phyloP scores from a whole-genome alignment of 2,888 invertebrate genomes.

The Dicranocentrus wangi region DNA sequence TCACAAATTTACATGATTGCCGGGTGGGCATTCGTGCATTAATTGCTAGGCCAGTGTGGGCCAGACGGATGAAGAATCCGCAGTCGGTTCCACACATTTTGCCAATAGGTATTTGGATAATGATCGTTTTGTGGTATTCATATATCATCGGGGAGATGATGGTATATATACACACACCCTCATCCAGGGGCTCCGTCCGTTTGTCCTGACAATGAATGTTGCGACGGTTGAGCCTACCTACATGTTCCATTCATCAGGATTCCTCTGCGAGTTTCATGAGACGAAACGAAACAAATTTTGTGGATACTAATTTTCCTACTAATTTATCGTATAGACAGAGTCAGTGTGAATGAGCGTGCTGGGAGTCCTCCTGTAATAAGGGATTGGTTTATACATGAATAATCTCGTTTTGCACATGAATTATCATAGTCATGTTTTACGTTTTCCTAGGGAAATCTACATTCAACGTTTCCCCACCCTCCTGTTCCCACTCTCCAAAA shows the following conservation, averaged over 20 bases:
- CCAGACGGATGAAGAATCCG: too few relatives aligned
- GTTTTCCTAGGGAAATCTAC: conserved; percentile 8
- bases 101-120: not conserved
- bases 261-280: conserved; percentile 1
- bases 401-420: not conserved
- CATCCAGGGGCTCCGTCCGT: too few relatives aligned
- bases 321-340: not conserved
- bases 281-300: conserved; percentile 18
- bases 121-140: not conserved
- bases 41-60: conserved; percentile 2
- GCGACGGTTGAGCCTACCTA: not conserved
- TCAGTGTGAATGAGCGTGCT: not conserved
- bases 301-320: conserved; percentile 18
- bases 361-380: not conserved
- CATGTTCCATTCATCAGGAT: conserved; percentile 11
- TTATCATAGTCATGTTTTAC: conserved; percentile 12
- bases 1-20: conserved; percentile 9
- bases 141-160: not conserved
- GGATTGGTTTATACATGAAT: not conserved
- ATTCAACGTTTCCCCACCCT: not conserved
- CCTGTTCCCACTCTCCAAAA: not conserved
- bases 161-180: conserved; percentile 4
- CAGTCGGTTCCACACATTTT: too few relatives aligned
- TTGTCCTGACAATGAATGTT: not conserved
- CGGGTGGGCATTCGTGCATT: not conserved